Base-by-base conservation (phyloP, 2,888 invertebrate genomes). In the Scrobipalpa costella region DNA sequence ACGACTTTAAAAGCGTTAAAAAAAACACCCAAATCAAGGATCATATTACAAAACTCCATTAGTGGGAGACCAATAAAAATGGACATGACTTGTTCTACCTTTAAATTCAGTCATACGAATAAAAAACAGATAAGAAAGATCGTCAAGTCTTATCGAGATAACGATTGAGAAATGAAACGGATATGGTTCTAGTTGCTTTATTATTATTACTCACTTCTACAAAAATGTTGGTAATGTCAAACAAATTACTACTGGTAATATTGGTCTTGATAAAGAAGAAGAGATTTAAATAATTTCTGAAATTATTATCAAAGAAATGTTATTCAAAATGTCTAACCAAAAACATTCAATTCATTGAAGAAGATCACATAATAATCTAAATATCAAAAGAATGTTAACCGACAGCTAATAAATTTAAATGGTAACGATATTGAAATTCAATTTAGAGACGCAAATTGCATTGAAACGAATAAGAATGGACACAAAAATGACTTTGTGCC, bases 11-110 rank as follows among this genome's bases (percentile, higher is more conserved):
- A 79, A 82, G 80, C 79, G 73, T 71, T 72, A 76, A 83, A 87
- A 88, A 86, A 85, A 81, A 83, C 79, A 84, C 74, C 75, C 69
- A 84, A 86, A 78, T 83, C 77, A 82, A 84, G 84, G 88, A 90
- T 90, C 89, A 82, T 80, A 86, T 90, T 90, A 90, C 90, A 77
- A 77, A 90, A 90, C 86, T 89, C 90, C 90, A 90, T 90, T 90
- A 90, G 85, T 77, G 78, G 81, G 73, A 76, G 36, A 77, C 78
- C 79, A 85, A 89, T 90, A 90, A 88, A 90, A 90, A 90, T 90
- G 90, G 88, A 88, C 74, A 73, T 74, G 73, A 73, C 64, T 65
- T 75, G 71, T 72, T 70, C 13, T 40, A 73, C 72, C 73, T 77
- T 55, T 79, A 85, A 84, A 87, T 84, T 85, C 84, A 85, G 81